These are phyloP conservation scores for Chloroceryle aenea DNA, from an alignment of 2,113 vertebrate species.

Conservation along the genomic window DNA sequence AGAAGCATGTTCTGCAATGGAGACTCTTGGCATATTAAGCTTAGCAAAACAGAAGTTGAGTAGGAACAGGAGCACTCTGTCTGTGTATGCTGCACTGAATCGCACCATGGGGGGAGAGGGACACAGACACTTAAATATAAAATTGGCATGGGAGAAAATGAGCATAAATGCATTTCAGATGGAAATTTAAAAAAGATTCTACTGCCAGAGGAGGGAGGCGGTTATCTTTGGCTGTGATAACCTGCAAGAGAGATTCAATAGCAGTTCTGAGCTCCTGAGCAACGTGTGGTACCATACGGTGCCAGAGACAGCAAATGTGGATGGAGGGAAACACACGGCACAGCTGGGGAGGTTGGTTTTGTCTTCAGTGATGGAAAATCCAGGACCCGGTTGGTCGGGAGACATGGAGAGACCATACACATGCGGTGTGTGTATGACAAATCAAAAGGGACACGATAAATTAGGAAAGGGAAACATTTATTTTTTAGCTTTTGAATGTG, in stretches of 20 bases:
- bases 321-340: not conserved
- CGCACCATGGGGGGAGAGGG: not conserved
- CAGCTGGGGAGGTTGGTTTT: not conserved
- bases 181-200: not conserved
- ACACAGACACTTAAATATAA: not conserved
- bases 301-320: fast-evolving
- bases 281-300: fast-evolving
- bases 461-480: conserved; percentile 45
- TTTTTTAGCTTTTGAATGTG: not conserved
- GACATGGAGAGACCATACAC: fast-evolving
- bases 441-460: not conserved
- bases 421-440: not conserved
- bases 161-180: not conserved
- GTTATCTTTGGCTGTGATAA: not conserved
- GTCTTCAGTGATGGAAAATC: not conserved
- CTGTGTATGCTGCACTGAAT: not conserved
- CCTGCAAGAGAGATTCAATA: not conserved
- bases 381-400: not conserved
- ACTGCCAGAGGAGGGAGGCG: not conserved
- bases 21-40: conserved; percentile 19
- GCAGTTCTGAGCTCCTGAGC: not conserved
- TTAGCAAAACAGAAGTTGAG: conserved; percentile 36
- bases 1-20: not conserved
- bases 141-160: not conserved
- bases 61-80: conserved; percentile 27